Percentiles rank a stretch among this genome's conserved stretches.
Evolutionary conservation across 2,888 invertebrate species (phyloP).

Genomic region (Scaptomyza caliginosa): DNA sequence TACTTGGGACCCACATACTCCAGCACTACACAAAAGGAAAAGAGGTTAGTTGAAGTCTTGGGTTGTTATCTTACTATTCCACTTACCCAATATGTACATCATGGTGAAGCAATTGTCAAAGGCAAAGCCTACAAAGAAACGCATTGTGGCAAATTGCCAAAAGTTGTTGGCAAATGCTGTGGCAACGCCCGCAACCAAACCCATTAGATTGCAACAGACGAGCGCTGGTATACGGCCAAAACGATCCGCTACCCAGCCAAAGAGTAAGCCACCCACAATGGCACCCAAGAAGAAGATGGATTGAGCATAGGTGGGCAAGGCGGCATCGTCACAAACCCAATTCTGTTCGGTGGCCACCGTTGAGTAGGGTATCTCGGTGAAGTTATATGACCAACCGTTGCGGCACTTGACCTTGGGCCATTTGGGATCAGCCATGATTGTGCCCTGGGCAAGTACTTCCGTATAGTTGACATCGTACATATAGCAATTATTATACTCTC

Average conservation of each 20-base stretch:
- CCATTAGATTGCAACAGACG: conserved; percentile 90
- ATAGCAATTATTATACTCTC: conserved; percentile 88
- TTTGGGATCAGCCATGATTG: conserved; percentile 86
- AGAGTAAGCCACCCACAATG: conserved; percentile 92
- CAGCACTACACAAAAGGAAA: conserved; percentile 87
- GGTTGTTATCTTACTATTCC: neutral
- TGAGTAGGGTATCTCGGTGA: conserved; percentile 91
- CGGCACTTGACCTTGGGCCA: conserved; percentile 89
- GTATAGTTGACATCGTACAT: conserved; percentile 92
- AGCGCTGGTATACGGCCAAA: conserved; percentile 93
- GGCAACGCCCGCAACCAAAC: conserved; percentile 88
- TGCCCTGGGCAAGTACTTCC: conserved; percentile 86
- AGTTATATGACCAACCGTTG: conserved; percentile 93
- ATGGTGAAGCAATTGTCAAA: conserved; percentile 96
- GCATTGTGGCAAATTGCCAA: conserved; percentile 90
- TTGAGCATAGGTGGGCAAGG: conserved; percentile 90
- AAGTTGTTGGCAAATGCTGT: conserved; percentile 90
- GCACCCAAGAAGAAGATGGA: conserved; percentile 95
- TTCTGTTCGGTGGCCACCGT: conserved; percentile 94
- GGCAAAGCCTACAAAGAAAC: conserved; percentile 94
- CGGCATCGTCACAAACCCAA: conserved; percentile 94
- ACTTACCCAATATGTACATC: conserved; percentile 95
- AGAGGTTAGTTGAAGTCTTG: neutral
- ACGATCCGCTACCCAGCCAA: conserved; percentile 94
- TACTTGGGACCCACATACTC: conserved; percentile 96